Evolutionary conservation across 1,140 invertebrate species (phyloP), one percentile per base, ranked within the genome.

Genomic region (Drosophila micromelanica): DNA sequence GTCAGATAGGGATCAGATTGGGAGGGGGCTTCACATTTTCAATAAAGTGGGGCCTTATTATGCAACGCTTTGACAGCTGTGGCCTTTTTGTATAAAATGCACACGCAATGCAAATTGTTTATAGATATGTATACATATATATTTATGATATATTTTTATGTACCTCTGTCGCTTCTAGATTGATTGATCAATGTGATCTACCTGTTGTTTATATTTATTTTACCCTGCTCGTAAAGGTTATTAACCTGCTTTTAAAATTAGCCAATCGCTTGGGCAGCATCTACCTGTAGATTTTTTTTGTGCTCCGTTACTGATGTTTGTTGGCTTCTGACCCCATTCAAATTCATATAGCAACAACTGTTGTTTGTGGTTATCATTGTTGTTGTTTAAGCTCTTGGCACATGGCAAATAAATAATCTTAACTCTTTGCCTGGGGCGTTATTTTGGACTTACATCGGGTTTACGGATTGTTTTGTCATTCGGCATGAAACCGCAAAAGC

Each of bases 261-360:
- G 59, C 67, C 46, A 51, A 69, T 49, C 43, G 15, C 35, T 45
- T 13, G 23, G 27, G 20, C 38, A 63, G 13, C 42, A 63, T 72
- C 71, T 74, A 74, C 71, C 71, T 74, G 71, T 56, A 51, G 61
- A 51, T 37, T 48, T 35, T 73, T 63, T 69, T 60, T 73, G 13
- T 46, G 71, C 64, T 63, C 45, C 59, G 72, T 70, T 74, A 70
- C 51, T 12, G 59, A 70, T 70, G 59, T 71, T 70, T 57, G 59
- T 63, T 70, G 59, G 67, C 72, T 63, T 74, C 67, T 74, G 72
- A 74, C 72, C 72, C 67, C 72, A 74, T 74, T 74, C 43, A 70
- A 51, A 49, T 15, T 20, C 35, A 38, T 63, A 61, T 20, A 35
- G 40, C 57, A 55, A 43, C 51, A 32, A 49, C 27, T 60, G 38